A percentile compares a stretch with the other conserved stretches of the same genome.
Evolutionary conservation across 1,140 invertebrate species (phyloP).

Genomic region (Tetranychus cinnabarinus): DNA sequence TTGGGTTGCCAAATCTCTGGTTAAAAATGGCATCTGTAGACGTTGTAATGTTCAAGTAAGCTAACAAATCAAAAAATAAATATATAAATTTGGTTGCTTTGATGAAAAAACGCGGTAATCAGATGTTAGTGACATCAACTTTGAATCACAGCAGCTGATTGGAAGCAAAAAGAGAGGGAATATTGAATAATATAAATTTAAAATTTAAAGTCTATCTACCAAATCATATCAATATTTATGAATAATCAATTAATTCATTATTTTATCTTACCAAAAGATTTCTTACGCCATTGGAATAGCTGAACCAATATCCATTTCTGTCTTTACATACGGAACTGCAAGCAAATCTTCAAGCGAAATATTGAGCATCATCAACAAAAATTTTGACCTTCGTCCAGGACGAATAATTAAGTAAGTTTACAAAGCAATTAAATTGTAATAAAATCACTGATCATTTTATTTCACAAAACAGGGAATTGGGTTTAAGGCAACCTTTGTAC

Average conservation of each 20-base stretch:
- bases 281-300: conserved; percentile 91
- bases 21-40: conserved; percentile 63
- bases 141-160: no score
- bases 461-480: conserved; percentile 49
- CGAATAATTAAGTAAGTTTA: conserved; percentile 62
- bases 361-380: conserved; percentile 73
- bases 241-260: no score
- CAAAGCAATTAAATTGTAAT: background rate
- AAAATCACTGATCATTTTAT: background rate
- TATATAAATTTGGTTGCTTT: no score
- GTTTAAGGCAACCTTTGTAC: conserved; percentile 84
- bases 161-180: no score
- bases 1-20: conserved; percentile 85
- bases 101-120: no score
- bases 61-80: no score
- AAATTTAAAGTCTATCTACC: no score
- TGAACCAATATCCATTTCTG: conserved; percentile 82
- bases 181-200: no score
- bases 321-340: conserved; percentile 91
- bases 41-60: background rate
- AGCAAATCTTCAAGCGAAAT: conserved; percentile 65
- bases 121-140: no score
- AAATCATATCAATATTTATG: no score
- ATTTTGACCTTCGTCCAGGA: conserved; percentile 92
- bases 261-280: conserved; percentile 29